Conservation (phyloP, 37 sponge, comb jelly and placozoan genomes). For the Oscarella lobularis region DNA sequence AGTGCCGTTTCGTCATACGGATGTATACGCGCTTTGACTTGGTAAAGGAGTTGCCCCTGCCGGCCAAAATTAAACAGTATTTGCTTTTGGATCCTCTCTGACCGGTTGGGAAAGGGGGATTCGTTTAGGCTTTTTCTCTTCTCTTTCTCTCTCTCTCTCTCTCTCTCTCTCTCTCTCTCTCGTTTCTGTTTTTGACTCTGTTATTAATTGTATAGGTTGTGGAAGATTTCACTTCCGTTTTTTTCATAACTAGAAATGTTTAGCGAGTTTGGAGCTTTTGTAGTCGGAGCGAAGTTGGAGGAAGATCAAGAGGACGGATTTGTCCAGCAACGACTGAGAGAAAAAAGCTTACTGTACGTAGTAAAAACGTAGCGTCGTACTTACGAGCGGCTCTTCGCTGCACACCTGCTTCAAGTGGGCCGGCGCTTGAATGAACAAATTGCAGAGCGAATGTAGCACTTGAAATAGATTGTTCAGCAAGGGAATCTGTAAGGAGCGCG, state of each 20-base stretch:
- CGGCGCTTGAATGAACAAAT: conserved; percentile 45
- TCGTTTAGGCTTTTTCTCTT: too few species aligned
- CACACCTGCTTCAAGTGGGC: conserved; percentile 50
- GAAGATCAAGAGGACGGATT: conserved; percentile 24
- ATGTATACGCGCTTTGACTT: neutral
- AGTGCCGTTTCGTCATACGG: neutral
- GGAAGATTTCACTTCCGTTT: too few species aligned
- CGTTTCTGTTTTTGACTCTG: too few species aligned
- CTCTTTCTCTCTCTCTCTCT: too few species aligned
- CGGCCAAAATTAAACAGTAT: neutral
- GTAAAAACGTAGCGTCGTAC: neutral
- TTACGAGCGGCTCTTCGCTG: conserved; percentile 52
- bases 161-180: too few species aligned
- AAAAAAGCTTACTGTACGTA: too few species aligned
- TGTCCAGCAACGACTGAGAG: neutral
- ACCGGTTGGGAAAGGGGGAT: too few species aligned
- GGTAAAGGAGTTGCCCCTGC: neutral
- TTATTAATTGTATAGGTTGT: too few species aligned
- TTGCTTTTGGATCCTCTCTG: too few species aligned
- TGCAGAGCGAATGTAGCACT: conserved; percentile 52
- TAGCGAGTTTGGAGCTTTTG: conserved; percentile 39
- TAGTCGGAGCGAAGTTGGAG: conserved; percentile 54
- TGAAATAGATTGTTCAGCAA: conserved; percentile 53
- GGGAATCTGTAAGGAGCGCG: conserved; percentile 21
- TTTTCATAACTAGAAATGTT: too few species aligned